Percentiles rank a stretch among this genome's conserved stretches.
Conservation (phyloP, 1,140 invertebrate species). For the Chrysomallon squamiferum region DNA sequence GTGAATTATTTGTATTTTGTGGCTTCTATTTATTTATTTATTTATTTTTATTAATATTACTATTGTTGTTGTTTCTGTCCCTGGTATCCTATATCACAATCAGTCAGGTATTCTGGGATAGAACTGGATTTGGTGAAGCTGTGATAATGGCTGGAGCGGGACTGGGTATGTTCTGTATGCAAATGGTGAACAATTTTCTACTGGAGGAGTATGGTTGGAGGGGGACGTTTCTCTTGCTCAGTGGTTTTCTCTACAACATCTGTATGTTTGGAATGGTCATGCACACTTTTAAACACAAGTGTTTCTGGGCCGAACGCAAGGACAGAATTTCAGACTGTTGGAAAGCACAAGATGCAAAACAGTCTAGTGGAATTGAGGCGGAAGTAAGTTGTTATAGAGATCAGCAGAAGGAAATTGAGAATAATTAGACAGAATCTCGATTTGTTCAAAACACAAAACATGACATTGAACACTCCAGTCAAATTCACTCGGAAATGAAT, state of each 20-base stretch:
- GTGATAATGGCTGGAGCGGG: not conserved
- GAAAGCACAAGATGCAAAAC: too few species aligned
- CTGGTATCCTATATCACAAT: not conserved
- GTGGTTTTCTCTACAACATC: not conserved
- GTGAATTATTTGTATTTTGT: too few species aligned
- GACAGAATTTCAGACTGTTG: too few species aligned
- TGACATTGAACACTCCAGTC: too few species aligned
- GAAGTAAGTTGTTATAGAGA: too few species aligned
- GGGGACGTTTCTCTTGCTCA: not conserved
- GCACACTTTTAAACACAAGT: not conserved
- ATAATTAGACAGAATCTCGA: too few species aligned
- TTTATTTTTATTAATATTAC: too few species aligned
- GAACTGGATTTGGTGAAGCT: not conserved
- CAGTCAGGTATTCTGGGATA: not conserved
- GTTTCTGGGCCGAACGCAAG: not conserved
- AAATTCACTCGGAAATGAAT: too few species aligned
- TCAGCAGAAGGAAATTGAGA: too few species aligned
- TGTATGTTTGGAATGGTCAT: not conserved
- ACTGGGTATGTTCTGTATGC: not conserved
- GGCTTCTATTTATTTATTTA: too few species aligned
- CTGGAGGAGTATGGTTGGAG: not conserved
- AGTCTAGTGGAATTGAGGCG: too few species aligned
- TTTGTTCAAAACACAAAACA: too few species aligned
- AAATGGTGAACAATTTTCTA: not conserved
- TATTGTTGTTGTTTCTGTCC: not conserved